phyloP scores from a whole-genome alignment of 1,140 invertebrate genomes.

The Euborellia annulipes region DNA sequence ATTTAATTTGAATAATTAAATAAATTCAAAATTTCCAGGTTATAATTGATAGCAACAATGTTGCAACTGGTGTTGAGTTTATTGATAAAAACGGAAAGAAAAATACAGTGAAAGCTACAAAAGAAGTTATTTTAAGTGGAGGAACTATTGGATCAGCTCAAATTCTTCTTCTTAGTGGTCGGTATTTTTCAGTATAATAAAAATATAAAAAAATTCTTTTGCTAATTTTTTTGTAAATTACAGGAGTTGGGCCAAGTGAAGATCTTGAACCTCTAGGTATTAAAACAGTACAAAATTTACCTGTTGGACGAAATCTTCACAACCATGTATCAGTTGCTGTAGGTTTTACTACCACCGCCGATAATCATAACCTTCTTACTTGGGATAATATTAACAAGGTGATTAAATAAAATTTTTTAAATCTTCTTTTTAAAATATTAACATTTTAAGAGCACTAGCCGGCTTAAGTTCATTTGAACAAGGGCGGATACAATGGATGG shows the following conservation, averaged over 20 bases:
- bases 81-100: conserved; percentile 25
- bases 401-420: conserved; percentile 23
- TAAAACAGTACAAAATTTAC: conserved; percentile 24
- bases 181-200: no score
- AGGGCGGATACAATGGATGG: no score
- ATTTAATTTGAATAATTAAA: no score
- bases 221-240: no score
- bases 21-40: no score
- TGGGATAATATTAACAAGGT: conserved; percentile 26
- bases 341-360: conserved; percentile 26
- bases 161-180: conserved; percentile 6
- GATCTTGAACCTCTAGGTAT: conserved; percentile 5
- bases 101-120: conserved; percentile 2
- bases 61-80: conserved; percentile 41
- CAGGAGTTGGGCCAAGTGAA: conserved; percentile 8
- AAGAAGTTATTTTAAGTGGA: conserved; percentile 7
- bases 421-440: conserved; percentile 3
- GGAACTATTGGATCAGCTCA: conserved; percentile 9
- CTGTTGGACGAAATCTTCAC: conserved; percentile 40
- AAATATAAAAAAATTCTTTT: no score
- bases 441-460: no score
- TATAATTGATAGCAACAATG: conserved; percentile 21
- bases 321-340: conserved; percentile 32
- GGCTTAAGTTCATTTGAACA: no score
- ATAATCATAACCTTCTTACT: conserved; percentile 1